Percentiles rank a stretch among this genome's conserved stretches.
These are phyloP conservation scores for Orestias chungarensis DNA, from an alignment of 2,797 vertebrate species.

Conservation along the genomic window DNA sequence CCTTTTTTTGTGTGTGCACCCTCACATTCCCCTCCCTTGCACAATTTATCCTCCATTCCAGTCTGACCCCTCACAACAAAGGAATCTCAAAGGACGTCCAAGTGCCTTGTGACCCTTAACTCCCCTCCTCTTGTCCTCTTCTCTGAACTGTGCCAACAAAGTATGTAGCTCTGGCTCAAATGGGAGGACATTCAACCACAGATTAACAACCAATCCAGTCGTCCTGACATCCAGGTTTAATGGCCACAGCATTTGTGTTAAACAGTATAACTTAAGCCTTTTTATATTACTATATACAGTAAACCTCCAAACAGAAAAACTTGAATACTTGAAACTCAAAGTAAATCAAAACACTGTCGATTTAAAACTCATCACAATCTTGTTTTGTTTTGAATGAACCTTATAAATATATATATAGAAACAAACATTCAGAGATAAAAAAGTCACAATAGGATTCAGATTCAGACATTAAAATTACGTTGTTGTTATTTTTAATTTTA, in stretches of 20 bases:
- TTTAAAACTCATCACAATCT: background rate
- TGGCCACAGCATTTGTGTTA: background rate
- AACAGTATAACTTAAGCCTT: background rate
- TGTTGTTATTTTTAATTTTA: too few species aligned
- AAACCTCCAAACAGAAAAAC: background rate
- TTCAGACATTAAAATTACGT: background rate
- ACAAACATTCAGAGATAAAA: background rate
- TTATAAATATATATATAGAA: background rate
- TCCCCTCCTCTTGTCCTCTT: slow-evolving; percentile 25
- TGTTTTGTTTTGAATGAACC: background rate
- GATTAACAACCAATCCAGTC: slow-evolving; percentile 25
- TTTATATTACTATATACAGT: background rate
- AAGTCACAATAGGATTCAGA: background rate
- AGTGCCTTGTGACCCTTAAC: slow-evolving; percentile 66
- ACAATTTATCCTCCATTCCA: slow-evolving; percentile 50
- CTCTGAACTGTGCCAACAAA: slow-evolving; percentile 41
- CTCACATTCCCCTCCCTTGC: slow-evolving; percentile 22
- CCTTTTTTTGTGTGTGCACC: background rate
- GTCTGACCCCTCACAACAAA: slow-evolving; percentile 54
- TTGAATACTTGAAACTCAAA: background rate
- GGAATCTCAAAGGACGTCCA: slow-evolving; percentile 53
- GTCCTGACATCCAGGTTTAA: background rate
- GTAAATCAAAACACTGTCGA: background rate
- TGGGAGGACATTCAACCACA: slow-evolving; percentile 25
- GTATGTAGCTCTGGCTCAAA: slow-evolving; percentile 39